phyloP scores from a whole-genome alignment of 2,888 invertebrate species.

The Aspidapion aeneum region DNA sequence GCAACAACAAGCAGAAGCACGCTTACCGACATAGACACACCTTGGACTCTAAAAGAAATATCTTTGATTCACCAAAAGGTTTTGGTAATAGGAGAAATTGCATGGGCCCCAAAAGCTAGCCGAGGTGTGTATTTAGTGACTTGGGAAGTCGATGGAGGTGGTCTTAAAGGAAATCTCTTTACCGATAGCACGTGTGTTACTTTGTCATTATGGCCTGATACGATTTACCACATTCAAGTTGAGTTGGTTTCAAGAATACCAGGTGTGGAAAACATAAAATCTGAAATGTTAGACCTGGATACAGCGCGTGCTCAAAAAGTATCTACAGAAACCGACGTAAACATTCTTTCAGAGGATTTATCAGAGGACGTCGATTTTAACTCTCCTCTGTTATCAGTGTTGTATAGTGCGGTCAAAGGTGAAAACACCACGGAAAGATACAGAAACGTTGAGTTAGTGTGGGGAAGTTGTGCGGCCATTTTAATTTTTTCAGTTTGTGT shows the following conservation, averaged over 20 bases:
- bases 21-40: conserved; percentile 52
- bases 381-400: conserved; percentile 55
- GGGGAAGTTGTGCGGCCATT: conserved; percentile 58
- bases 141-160: conserved; percentile 81
- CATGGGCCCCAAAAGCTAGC: conserved; percentile 65
- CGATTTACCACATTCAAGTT: conserved; percentile 77
- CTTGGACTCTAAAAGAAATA: conserved; percentile 64
- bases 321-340: conserved; percentile 60
- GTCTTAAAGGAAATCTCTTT: conserved; percentile 76
- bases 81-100: conserved; percentile 66
- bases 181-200: conserved; percentile 78
- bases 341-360: conserved; percentile 50
- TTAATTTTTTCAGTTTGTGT: conserved; percentile 51
- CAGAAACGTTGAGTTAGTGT: conserved; percentile 55
- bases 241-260: conserved; percentile 60
- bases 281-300: conserved; percentile 63
- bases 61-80: conserved; percentile 72
- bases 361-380: conserved; percentile 49
- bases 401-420: conserved; percentile 61
- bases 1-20: conserved; percentile 51
- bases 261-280: conserved; percentile 59
- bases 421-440: conserved; percentile 55
- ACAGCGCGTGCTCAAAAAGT: conserved; percentile 62
- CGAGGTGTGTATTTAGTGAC: conserved; percentile 73
- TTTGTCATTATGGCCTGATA: conserved; percentile 76